Conservation (phyloP, 1,140 invertebrate genomes). For the Drosophila lowei region DNA sequence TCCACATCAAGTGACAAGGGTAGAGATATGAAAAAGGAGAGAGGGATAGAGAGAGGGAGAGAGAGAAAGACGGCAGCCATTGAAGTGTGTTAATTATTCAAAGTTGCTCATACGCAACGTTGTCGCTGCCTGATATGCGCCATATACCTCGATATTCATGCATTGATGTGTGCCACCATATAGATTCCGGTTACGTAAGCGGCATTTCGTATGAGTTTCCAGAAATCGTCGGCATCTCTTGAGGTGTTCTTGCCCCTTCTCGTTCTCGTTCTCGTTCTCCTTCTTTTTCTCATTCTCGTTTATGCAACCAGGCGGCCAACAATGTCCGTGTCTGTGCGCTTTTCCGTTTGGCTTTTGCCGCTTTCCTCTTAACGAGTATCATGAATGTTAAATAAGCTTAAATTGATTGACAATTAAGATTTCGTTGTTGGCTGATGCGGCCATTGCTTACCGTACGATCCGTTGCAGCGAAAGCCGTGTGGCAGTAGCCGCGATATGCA, state of each 20-base stretch:
- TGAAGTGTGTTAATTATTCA: conserved; percentile 67
- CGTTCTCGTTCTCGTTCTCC: not conserved
- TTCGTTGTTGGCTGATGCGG: conserved; percentile 7
- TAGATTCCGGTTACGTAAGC: conserved; percentile 15
- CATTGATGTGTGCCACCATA: not conserved
- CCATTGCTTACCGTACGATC: not conserved
- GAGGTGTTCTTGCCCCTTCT: not conserved
- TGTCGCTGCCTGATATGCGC: conserved; percentile 33
- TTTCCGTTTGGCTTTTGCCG: conserved; percentile 1
- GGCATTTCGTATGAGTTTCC: not conserved
- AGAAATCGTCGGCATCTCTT: conserved; percentile 40
- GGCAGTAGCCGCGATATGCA: conserved; percentile 5
- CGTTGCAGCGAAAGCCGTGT: conserved; percentile 4
- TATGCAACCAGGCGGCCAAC: conserved; percentile 2
- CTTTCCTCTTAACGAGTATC: conserved; percentile 17
- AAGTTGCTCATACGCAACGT: conserved; percentile 64
- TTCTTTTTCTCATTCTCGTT: not conserved
- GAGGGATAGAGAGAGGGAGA: not conserved
- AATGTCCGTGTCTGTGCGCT: conserved; percentile 3
- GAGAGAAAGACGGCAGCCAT: conserved; percentile 31
- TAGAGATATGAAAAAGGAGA: conserved; percentile 15
- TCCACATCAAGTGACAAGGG: conserved; percentile 49
- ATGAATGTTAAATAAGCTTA: conserved; percentile 49
- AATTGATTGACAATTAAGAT: conserved; percentile 63
- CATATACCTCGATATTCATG: conserved; percentile 39